Conservation (phyloP, 2,797 vertebrate genomes). For the Naso thynnoides region DNA sequence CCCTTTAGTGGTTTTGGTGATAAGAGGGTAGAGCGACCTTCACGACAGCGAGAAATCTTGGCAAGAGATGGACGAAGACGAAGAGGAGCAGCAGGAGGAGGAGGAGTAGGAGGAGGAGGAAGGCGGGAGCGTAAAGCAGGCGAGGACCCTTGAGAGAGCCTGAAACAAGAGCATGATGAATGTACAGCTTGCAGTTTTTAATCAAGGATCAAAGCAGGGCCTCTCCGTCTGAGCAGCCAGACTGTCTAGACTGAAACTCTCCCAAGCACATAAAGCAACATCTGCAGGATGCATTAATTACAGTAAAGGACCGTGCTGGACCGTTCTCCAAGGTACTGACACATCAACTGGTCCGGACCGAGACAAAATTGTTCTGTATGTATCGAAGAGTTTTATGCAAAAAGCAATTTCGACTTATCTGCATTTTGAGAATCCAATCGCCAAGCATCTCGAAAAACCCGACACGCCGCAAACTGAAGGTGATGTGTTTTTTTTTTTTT, state of each 20-base stretch:
- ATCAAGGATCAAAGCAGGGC: slow-evolving; percentile 88
- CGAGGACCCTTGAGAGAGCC: slow-evolving; percentile 72
- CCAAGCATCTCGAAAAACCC: background rate
- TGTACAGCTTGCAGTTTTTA: slow-evolving; percentile 85
- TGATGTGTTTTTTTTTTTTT: slow-evolving; percentile 12
- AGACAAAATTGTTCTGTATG: slow-evolving; percentile 21
- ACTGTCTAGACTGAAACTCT: slow-evolving; percentile 87
- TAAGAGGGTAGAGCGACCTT: slow-evolving; percentile 64
- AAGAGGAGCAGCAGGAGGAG: slow-evolving; percentile 30
- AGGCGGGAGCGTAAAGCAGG: slow-evolving; percentile 51
- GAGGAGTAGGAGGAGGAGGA: slow-evolving; percentile 19
- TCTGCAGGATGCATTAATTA: slow-evolving; percentile 88
- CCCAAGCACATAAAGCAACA: slow-evolving; percentile 87
- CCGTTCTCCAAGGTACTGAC: slow-evolving; percentile 62
- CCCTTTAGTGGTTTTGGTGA: slow-evolving; percentile 59
- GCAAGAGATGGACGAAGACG: slow-evolving; percentile 40
- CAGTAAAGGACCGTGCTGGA: slow-evolving; percentile 75
- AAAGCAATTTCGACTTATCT: background rate
- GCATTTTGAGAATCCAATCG: background rate
- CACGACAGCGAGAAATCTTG: slow-evolving; percentile 60
- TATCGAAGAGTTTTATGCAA: slow-evolving; percentile 40
- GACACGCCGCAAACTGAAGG: background rate
- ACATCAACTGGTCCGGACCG: slow-evolving; percentile 42
- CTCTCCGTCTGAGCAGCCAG: slow-evolving; percentile 83
- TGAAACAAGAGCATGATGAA: slow-evolving; percentile 84